A percentile compares a stretch with the other conserved stretches of the same genome.
Evolutionary conservation across 2,113 vertebrate species (phyloP).

Genomic region (Oryzias melastigma): DNA sequence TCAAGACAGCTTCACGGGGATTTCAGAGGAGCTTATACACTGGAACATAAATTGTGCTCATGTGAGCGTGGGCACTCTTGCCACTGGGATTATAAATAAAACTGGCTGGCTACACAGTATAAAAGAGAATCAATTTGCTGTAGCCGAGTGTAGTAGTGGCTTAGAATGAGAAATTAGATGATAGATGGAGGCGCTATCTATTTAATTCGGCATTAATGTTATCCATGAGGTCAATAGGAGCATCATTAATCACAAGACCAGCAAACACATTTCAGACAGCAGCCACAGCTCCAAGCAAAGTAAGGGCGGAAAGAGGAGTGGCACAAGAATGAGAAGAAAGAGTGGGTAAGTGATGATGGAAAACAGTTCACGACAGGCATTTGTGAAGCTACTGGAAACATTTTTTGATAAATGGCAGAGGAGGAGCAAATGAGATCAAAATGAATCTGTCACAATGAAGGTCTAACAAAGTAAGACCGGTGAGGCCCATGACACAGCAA

Average conservation of each 20-base stretch:
- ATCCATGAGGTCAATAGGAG: conserved; percentile 50
- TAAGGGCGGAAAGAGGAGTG: conserved; percentile 5
- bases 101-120: conserved; percentile 31
- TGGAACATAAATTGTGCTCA: conserved; percentile 19
- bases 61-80: conserved; percentile 14
- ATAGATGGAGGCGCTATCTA: conserved; percentile 51
- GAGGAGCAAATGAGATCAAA: background rate
- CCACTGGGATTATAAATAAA: conserved; percentile 23
- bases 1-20: conserved; percentile 37
- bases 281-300: conserved; percentile 13
- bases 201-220: conserved; percentile 58
- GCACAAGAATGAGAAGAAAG: conserved; percentile 9
- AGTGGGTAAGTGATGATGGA: conserved; percentile 22
- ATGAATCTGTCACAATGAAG: conserved; percentile 1
- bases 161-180: conserved; percentile 48
- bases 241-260: conserved; percentile 51
- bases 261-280: conserved; percentile 8
- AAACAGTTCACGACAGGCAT: conserved; percentile 3
- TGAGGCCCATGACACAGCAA: background rate
- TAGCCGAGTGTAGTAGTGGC: conserved; percentile 14
- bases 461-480: conserved; percentile 9
- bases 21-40: conserved; percentile 21
- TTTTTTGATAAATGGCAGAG: background rate
- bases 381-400: conserved; percentile 9
- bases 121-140: conserved; percentile 50